Evolutionary conservation across 2,113 vertebrate species (phyloP), one percentile per base, ranked within the genome.

Genomic region (Heterotilapia buettikoferi): DNA sequence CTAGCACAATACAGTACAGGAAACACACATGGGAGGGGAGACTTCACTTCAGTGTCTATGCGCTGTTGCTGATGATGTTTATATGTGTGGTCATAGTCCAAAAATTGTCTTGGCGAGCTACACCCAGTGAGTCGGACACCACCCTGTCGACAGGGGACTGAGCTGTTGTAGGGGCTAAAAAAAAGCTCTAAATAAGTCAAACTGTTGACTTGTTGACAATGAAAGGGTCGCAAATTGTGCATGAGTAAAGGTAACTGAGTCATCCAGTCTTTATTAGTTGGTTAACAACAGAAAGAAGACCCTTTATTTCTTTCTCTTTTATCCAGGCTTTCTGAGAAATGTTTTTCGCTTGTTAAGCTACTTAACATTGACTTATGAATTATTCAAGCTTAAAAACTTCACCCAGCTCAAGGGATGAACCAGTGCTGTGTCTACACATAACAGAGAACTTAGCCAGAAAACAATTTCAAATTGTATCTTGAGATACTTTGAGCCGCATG

Each of bases 51-150:
- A 56, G n/a, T 89, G 84, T 90, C 50, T 83, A 6, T 87, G 18
- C 45, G 53, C 38, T 14, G 53, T 84, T 88, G 79, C 88, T 18
- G 50, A 63, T 19, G 80, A 61, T 90, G 21, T 87, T 85, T 89
- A 24, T 81, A 12, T 82, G n/a, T 82, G 80, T 86, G 26, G 79
- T 95, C 90, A 91, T 19, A 76, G 86, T 90, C 84, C 86, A 91
- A 90, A 93, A 87, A 93, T 84, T 89, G 87, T 88, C 68, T 59
- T 63, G 31, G 71, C 81, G 61, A 85, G 85, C 80, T 90, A 88
- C 95, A 91, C 93, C 94, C 94, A 85, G 21, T 24, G 73, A 90
- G 52, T 82, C 24, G 19, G 76, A 86, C 92, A 73, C 84, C 89
- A 84, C 89, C 92, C 88, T 63, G 63, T 47, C 3, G 18, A 80